phyloP scores from a whole-genome alignment of 92 coral and sea anemone species.

The Isaurus tuberculatus region DNA sequence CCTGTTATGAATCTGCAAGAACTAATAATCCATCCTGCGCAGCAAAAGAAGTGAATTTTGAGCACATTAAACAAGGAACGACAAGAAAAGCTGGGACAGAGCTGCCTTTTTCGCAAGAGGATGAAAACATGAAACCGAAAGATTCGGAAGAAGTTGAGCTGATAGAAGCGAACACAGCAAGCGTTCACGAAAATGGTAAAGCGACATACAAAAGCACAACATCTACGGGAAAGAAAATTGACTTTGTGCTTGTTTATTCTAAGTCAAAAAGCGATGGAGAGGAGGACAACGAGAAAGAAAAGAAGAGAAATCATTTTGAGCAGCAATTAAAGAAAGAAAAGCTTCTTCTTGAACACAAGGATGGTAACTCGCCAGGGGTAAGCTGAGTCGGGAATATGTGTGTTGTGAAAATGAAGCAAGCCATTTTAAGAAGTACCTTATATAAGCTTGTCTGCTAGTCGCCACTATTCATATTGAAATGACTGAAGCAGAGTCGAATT shows the following conservation, averaged over 20 bases:
- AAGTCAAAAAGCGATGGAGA: conserved; percentile 59
- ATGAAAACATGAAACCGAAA: conserved; percentile 2
- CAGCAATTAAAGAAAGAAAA: conserved; percentile 63
- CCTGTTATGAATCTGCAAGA: neutral
- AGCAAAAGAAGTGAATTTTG: conserved; percentile 11
- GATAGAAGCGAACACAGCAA: neutral
- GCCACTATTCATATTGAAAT: too few species aligned
- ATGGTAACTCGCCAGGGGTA: conserved; percentile 65
- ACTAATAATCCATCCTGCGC: neutral
- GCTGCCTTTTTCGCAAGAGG: neutral
- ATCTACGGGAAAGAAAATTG: conserved; percentile 58
- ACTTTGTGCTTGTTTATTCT: conserved; percentile 89
- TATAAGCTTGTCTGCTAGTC: too few species aligned
- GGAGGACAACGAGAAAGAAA: conserved; percentile 67
- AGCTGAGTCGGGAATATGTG: neutral
- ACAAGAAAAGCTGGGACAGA: neutral
- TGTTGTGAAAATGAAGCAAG: neutral
- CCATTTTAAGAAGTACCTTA: neutral
- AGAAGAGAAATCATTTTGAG: conserved; percentile 66
- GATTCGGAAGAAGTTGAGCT: conserved; percentile 22
- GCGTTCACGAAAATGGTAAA: neutral
- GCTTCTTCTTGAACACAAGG: conserved; percentile 63
- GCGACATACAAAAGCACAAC: neutral
- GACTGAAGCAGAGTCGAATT: too few species aligned
- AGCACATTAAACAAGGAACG: neutral